Base-by-base conservation (phyloP, 2,797 vertebrate genomes). In the Enteromius radiatus region DNA sequence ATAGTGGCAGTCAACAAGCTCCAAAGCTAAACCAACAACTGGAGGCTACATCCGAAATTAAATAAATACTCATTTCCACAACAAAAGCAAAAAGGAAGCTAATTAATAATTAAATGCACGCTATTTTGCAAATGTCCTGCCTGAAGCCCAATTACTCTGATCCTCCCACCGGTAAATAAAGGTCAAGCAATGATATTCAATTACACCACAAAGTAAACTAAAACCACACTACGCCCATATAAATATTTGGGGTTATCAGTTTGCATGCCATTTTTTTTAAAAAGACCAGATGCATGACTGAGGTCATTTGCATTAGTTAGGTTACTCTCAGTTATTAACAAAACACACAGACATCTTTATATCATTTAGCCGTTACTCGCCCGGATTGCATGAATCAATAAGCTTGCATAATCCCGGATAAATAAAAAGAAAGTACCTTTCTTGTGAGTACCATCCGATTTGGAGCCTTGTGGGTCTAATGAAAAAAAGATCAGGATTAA, bases 401-500 rank as follows among this genome's bases (percentile, higher is more conserved):
- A 77, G 43, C 61, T 87, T 85, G 67, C 65, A 85, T 73, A 86
- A 78, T 84, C 90, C 87, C 81, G 83, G 88, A 91, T 90, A 76
- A 90, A 91, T 77, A 76, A 92, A 91, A 91, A 90, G 88, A 90
- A 94, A 94, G 94, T 95, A 95, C 95, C 95, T 95, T 95, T 95
- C 93, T 95, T 95, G 94, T 94, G 94, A 93, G 94, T 93, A 93
- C 94, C 94, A 91, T 95, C 95, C 93, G 92, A 93, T 95, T 95
- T 95, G 93, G 94, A 91, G 93, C 93, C 94, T 92, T 95, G 94
- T 93, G 95, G 93, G 94, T 95, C 95, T 95, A 94, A 95, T 94
- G 92, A 94, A 95, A 92, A 94, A 94, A 95, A 95, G 93, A 95
- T 95, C 88, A 94, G 92, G 93, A 95, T 95, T 95, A 95, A 94